Percentiles rank a stretch among this genome's conserved stretches.
Evolutionary conservation across 2,888 invertebrate genomes (phyloP).

Genomic region (Synanthedon tipuliformis): DNA sequence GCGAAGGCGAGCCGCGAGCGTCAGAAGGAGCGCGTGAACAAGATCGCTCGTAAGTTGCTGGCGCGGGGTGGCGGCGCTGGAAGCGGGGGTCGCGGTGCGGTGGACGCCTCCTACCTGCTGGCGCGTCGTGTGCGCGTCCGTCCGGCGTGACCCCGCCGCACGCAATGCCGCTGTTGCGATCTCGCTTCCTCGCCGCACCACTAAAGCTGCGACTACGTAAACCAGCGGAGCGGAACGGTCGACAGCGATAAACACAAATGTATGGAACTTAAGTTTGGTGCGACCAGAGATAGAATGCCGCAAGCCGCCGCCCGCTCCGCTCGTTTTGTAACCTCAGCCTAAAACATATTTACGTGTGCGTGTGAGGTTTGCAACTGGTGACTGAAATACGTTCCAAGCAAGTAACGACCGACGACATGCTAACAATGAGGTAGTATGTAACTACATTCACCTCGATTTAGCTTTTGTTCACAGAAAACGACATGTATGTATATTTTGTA

Average conservation of each 20-base stretch:
- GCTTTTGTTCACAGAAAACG: too few relatives aligned
- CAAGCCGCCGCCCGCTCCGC: too few relatives aligned
- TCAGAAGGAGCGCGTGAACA: slow-evolving; percentile 49
- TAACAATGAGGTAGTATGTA: too few relatives aligned
- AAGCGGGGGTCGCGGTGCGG: slow-evolving; percentile 25
- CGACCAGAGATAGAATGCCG: too few relatives aligned
- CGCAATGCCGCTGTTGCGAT: not conserved
- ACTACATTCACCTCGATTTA: too few relatives aligned
- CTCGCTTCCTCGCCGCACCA: not conserved
- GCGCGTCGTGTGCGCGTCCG: slow-evolving; percentile 20
- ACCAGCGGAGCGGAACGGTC: not conserved
- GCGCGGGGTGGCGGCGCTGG: slow-evolving; percentile 30
- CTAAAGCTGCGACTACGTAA: not conserved
- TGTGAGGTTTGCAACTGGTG: too few relatives aligned
- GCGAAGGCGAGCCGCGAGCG: slow-evolving; percentile 13
- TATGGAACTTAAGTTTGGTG: too few relatives aligned
- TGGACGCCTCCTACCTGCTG: slow-evolving; percentile 52
- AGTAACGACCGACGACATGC: too few relatives aligned
- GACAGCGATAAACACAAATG: not conserved
- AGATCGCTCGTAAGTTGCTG: slow-evolving; percentile 46
- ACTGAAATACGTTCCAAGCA: too few relatives aligned
- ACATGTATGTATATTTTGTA: too few relatives aligned
- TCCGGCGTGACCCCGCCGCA: slow-evolving; percentile 1
- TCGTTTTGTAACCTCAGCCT: too few relatives aligned
- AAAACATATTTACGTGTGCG: too few relatives aligned